These are phyloP conservation scores for Cathartes aura DNA, from an alignment of 2,113 vertebrate genomes.

Conservation along the genomic window DNA sequence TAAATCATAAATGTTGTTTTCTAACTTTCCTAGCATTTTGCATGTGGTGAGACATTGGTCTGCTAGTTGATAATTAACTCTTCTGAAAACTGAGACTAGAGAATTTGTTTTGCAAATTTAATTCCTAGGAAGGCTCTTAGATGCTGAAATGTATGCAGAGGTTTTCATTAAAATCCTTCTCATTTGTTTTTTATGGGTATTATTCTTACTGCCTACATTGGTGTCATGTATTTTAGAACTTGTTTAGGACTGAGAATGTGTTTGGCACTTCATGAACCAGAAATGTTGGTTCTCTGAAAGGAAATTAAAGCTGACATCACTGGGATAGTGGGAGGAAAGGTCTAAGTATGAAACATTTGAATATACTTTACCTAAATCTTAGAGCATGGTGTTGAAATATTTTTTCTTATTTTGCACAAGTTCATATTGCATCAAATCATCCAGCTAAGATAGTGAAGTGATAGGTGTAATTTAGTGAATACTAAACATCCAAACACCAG, in stretches of 20 bases:
- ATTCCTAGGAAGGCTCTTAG: constrained; percentile 48
- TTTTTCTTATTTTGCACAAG: background rate
- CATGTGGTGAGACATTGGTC: constrained; percentile 50
- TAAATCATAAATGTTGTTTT: constrained; percentile 27
- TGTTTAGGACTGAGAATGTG: background rate
- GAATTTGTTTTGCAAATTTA: constrained; percentile 68
- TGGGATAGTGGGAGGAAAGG: background rate
- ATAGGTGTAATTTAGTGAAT: background rate
- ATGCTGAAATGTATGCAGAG: constrained; percentile 19
- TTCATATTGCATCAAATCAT: background rate
- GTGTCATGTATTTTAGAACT: background rate
- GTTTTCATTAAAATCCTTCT: constrained; percentile 49
- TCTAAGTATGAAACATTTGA: background rate
- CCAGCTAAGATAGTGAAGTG: background rate
- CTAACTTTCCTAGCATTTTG: constrained; percentile 23
- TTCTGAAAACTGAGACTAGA: constrained; percentile 32
- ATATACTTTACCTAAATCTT: background rate
- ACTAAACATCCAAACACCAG: background rate
- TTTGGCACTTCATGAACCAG: constrained; percentile 10
- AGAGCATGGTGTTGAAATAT: background rate
- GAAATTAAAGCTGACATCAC: background rate
- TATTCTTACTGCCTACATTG: constrained; percentile 2
- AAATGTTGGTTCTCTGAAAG: background rate
- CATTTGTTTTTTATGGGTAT: constrained; percentile 35
- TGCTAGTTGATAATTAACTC: constrained; percentile 52